Base-by-base conservation (phyloP, 2,797 vertebrate genomes). In the Lutjanus argentimaculatus region DNA sequence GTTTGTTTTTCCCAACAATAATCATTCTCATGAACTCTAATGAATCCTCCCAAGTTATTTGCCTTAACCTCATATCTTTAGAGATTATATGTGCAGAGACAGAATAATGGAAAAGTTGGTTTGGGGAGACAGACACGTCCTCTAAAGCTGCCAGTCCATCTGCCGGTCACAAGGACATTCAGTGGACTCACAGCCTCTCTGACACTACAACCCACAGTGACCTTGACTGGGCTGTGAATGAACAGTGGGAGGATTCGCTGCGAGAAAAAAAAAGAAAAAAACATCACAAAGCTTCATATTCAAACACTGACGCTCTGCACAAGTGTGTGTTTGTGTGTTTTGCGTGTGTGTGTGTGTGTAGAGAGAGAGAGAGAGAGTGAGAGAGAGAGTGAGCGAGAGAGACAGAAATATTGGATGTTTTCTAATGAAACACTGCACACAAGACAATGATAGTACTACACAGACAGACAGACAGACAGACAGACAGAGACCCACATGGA, bases 161-260 rank as follows among this genome's bases (percentile, higher is more conserved):
- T 67, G 53, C 70, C 79, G 89, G 88, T 85, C 75, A 72, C 83
- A 79, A 85, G 86, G 78, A 88, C 82, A 75, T 59, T 58, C 48
- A 64, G 67, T 2, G 63, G 79, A 80, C 84, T 77, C 83, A 85
- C 75, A 67, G 88, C 72, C 79, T 69, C 89, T 58, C 64, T 88
- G 92, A 89, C 91, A 81, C 90, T 53, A 64, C 91, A 89, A 78
- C 92, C 89, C 93, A 91, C 93, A 82, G n/a, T 93, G 94, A 95
- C 92, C 94, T 95, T 93, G 92, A 93, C 90, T 85, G 86, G 51
- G 83, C 91, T 89, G 88, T 92, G 92, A 94, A 92, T 93, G 93
- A 89, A 91, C 90, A 91, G 94, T 94, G 90, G 94, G 93, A 94
- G 92, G 93, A 93, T 92, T 92, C 78, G 79, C 83, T 52, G 61